Evolutionary conservation across 2,888 invertebrate genomes (phyloP).

Genomic region (Nomada ferruginata): DNA sequence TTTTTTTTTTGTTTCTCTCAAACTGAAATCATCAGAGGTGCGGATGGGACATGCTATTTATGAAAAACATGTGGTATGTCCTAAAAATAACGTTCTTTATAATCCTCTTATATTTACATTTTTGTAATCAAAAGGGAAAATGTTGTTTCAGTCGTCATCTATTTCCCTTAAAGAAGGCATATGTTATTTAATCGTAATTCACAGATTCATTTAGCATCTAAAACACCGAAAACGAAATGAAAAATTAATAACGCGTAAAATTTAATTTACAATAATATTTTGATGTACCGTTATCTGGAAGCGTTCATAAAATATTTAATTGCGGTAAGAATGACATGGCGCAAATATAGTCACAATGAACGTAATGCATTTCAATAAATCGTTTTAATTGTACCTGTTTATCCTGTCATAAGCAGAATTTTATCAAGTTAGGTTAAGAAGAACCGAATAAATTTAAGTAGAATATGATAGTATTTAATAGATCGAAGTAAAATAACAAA

Average conservation of each 20-base stretch:
- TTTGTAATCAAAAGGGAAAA: constrained; percentile 13
- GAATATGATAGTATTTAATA: constrained; percentile 32
- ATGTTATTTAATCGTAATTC: not conserved
- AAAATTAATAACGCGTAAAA: constrained; percentile 4
- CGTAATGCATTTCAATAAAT: constrained; percentile 8
- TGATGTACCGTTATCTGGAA: not conserved
- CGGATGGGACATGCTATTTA: constrained; percentile 61
- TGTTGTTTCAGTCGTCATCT: not conserved
- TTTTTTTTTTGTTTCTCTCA: constrained; percentile 64
- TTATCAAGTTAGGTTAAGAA: constrained; percentile 48
- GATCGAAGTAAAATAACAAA: constrained; percentile 19
- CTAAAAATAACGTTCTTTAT: constrained; percentile 68
- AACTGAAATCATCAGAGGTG: constrained; percentile 58
- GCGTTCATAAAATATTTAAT: constrained; percentile 6
- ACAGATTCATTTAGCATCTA: not conserved
- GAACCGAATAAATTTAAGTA: constrained; percentile 38
- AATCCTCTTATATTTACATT: constrained; percentile 30
- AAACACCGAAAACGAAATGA: not conserved
- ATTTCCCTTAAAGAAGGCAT: not conserved
- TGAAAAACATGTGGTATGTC: constrained; percentile 55
- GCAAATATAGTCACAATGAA: constrained; percentile 27
- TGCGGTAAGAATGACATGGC: constrained; percentile 54
- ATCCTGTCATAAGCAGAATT: constrained; percentile 44
- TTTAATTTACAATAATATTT: constrained; percentile 2
- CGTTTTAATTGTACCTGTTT: constrained; percentile 39